Percentiles rank a stretch among this genome's conserved stretches.
Conservation (phyloP, 2,888 invertebrate species). For the Tinea trinotella region DNA sequence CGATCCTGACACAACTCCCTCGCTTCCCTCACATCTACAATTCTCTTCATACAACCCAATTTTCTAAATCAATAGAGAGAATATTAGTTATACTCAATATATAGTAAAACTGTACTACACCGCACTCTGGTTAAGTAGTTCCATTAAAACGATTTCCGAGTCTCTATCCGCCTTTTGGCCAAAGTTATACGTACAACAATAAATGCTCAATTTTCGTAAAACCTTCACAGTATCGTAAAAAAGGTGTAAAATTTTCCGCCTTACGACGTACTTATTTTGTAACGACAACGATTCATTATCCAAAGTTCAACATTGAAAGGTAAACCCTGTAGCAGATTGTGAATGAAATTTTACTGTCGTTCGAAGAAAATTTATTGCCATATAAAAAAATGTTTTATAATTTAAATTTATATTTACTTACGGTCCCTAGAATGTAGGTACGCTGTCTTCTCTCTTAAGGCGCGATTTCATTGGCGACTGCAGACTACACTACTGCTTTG, state of each 20-base stretch:
- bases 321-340: not conserved
- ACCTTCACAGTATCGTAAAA: constrained; percentile 15
- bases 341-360: not conserved
- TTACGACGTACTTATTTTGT: constrained; percentile 1
- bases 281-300: constrained; percentile 15
- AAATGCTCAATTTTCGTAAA: constrained; percentile 15
- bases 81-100: no score
- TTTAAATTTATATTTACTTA: no score
- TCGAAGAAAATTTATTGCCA: not conserved
- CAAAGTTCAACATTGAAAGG: constrained; percentile 1
- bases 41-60: no score
- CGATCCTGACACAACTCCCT: no score
- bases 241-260: constrained; percentile 11
- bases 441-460: no score
- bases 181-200: constrained; percentile 8
- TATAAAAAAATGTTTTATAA: no score
- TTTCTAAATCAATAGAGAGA: no score
- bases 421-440: no score
- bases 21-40: no score
- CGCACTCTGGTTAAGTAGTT: constrained; percentile 10
- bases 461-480: no score
- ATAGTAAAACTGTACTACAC: not conserved
- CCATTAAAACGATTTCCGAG: constrained; percentile 10
- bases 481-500: no score
- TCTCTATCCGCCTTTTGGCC: constrained; percentile 6